These are phyloP conservation scores for Oryctes rhinoceros DNA, from an alignment of 1,140 invertebrate genomes.

Conservation along the genomic window DNA sequence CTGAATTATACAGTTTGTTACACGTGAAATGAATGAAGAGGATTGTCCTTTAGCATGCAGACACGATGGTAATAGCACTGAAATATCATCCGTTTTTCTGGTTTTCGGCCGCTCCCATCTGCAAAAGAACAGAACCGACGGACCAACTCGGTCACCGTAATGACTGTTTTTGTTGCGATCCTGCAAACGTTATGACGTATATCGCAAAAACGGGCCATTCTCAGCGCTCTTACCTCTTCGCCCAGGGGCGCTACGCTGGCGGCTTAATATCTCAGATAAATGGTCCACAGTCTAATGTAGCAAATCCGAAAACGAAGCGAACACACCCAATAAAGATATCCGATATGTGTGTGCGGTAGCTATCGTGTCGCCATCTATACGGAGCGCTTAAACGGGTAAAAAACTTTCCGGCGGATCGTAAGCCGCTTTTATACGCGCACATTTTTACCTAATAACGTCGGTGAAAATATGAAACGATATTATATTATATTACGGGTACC, in stretches of 20 bases:
- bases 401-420: not conserved
- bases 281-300: not conserved
- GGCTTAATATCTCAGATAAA: slow-evolving; percentile 4
- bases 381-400: not conserved
- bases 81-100: not conserved
- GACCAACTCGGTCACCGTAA: not conserved
- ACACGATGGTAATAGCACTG: not conserved
- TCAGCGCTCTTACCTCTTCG: not conserved
- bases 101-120: not conserved
- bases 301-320: not conserved
- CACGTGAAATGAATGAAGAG: not conserved
- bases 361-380: not conserved
- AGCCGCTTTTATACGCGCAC: not conserved
- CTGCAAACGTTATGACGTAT: not conserved
- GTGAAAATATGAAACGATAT: slow-evolving; percentile 10
- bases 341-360: not conserved
- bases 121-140: not conserved
- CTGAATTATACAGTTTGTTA: not conserved
- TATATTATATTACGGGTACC: not conserved
- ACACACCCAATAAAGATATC: not conserved
- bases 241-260: not conserved
- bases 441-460: slow-evolving; percentile 10
- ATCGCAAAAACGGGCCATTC: not conserved
- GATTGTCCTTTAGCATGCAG: not conserved
- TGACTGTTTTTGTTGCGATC: not conserved